A percentile compares a stretch with the other conserved stretches of the same genome.
Evolutionary conservation across 2,888 invertebrate genomes (phyloP).

Genomic region (Tridacna gigas): DNA sequence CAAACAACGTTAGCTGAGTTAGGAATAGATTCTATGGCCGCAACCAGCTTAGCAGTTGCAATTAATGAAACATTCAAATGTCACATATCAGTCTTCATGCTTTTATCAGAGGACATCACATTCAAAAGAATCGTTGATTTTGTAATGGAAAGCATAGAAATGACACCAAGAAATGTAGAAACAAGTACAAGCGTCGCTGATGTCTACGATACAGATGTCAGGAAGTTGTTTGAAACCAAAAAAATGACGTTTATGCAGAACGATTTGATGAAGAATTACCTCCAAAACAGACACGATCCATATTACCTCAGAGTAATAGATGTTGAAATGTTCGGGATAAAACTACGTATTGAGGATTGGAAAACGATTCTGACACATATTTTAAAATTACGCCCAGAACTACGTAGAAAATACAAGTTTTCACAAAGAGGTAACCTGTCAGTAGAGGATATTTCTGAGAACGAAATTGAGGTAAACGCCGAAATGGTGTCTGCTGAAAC

Average conservation of each 20-base stretch:
- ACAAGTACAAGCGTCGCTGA: neutral
- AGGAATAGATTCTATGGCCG: constrained; percentile 71
- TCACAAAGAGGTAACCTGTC: constrained; percentile 21
- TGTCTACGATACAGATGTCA: constrained; percentile 10
- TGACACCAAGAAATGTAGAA: constrained; percentile 19
- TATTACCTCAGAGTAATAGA: constrained; percentile 41
- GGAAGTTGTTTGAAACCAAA: constrained; percentile 28
- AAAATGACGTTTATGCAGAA: constrained; percentile 47
- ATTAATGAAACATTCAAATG: constrained; percentile 44
- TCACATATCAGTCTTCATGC: constrained; percentile 40
- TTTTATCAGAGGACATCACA: constrained; percentile 50
- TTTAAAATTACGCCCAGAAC: constrained; percentile 45
- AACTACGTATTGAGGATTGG: constrained; percentile 47
- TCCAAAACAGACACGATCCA: constrained; percentile 35
- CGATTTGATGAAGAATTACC: constrained; percentile 37
- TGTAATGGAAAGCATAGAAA: neutral
- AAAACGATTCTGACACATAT: constrained; percentile 43
- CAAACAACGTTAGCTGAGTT: constrained; percentile 55
- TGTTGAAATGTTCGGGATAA: constrained; percentile 46
- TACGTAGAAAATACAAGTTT: constrained; percentile 42
- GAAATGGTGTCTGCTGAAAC: constrained; percentile 40
- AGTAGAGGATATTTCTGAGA: constrained; percentile 32
- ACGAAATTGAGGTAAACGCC: constrained; percentile 33
- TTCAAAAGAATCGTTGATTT: constrained; percentile 38
- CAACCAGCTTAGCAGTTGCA: constrained; percentile 61